phyloP scores from a whole-genome alignment of 2,113 vertebrate genomes.

The Gadus chalcogrammus region DNA sequence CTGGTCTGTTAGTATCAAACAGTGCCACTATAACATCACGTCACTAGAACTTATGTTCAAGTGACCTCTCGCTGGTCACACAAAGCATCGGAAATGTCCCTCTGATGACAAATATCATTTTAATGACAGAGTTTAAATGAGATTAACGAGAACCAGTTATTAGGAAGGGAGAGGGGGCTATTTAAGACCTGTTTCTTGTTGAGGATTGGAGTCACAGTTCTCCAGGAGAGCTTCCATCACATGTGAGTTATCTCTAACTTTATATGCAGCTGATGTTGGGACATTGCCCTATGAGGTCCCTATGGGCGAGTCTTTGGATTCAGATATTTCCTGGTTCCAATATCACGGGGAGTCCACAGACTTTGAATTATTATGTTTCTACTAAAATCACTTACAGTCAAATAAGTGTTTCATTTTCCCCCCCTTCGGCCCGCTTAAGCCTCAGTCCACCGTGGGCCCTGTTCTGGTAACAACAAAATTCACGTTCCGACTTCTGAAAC shows the following conservation, averaged over 20 bases:
- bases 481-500: slow-evolving; percentile 48
- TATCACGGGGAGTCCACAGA: slow-evolving; percentile 4
- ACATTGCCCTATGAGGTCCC: slow-evolving; percentile 10
- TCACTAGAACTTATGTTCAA: too few relatives aligned
- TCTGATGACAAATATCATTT: too few relatives aligned
- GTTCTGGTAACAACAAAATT: slow-evolving; percentile 46
- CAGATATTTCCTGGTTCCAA: slow-evolving; percentile 3
- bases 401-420: slow-evolving; percentile 36
- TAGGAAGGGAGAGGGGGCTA: too few relatives aligned
- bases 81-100: too few relatives aligned
- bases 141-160: too few relatives aligned
- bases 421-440: slow-evolving; percentile 27
- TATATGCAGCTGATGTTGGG: not conserved
- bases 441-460: slow-evolving; percentile 23
- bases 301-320: not conserved
- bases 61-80: too few relatives aligned
- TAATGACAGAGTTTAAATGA: too few relatives aligned
- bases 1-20: too few relatives aligned
- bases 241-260: not conserved
- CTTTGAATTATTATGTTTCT: slow-evolving; percentile 11
- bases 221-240: not conserved
- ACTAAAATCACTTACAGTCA: slow-evolving; percentile 16
- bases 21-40: too few relatives aligned
- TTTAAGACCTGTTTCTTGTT: not conserved
- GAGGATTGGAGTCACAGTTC: not conserved